A percentile compares a stretch with the other conserved stretches of the same genome.
Evolutionary conservation across 2,797 vertebrate genomes (phyloP).

Genomic region (Sarcophilus harrisii): DNA sequence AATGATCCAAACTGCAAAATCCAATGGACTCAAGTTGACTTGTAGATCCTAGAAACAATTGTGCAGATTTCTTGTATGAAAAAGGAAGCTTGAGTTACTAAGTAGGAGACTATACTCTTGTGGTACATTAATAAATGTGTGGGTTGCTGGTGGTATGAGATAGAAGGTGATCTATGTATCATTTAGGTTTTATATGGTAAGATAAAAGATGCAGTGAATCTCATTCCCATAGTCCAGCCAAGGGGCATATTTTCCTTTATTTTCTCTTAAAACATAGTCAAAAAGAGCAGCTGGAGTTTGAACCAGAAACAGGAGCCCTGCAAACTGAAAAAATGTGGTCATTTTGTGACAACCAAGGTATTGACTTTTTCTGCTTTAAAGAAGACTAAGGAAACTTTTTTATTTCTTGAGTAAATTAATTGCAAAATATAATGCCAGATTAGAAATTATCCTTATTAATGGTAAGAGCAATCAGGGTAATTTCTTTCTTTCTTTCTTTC

Average conservation of each 20-base stretch:
- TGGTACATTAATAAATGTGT: background rate
- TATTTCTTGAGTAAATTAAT: background rate
- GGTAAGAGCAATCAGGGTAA: background rate
- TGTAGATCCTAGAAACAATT: constrained; percentile 6
- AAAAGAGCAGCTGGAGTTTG: background rate
- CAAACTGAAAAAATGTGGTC: background rate
- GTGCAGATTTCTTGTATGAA: constrained; percentile 18
- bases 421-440: background rate
- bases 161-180: background rate
- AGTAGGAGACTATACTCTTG: background rate
- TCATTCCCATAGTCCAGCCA: constrained; percentile 34
- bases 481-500: too few species aligned
- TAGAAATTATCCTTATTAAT: background rate
- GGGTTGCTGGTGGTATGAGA: background rate
- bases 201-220: constrained; percentile 28
- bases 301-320: background rate
- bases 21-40: background rate
- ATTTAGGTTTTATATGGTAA: constrained; percentile 31
- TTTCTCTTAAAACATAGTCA: background rate
- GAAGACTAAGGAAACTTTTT: background rate
- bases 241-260: background rate
- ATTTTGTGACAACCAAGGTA: constrained; percentile 27
- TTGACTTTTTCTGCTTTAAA: background rate
- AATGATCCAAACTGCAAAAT: constrained; percentile 20
- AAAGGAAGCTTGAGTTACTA: constrained; percentile 26